Evolutionary conservation across 2,888 invertebrate species (phyloP), one percentile per base, ranked within the genome.

Genomic region (Cryptocephalus primarius): DNA sequence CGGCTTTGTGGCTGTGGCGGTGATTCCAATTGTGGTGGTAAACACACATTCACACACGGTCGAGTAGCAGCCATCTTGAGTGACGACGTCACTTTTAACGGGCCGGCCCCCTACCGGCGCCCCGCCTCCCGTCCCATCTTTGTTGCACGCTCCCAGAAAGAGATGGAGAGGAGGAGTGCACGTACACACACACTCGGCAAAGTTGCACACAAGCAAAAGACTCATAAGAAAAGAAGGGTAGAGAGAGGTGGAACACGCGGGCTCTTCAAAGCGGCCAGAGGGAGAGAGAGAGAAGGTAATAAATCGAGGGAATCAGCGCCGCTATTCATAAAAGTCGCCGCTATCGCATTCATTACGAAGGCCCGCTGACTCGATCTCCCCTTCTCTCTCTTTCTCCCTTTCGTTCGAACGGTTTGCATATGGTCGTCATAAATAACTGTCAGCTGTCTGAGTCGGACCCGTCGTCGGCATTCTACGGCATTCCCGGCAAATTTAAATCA

Each of bases 61-160:
- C 2, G 41, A 34, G 22, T 49, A 53, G 58, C 65, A 73, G 74
- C 75, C 75, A 75, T 75, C 73, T 75, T 75, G 71, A 68, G 66
- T 65, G 61, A 65, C 70, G 69, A 72, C 73, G 72, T 74, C 73
- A 74, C 71, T 70, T 69, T 65, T 67, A 38, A 66, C 69, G 70
- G 71, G 67, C 74, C 74, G 69, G 71, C 74, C 74, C 72, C 72
- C 72, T 68, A 58, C 59, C 65, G 62, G 68, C 69, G 64, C 74
- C 72, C 74, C 75, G 71, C 70, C 64, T 66, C 61, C 49, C 50
- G 52, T 48, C 48, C 55, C 56, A 53, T 58, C 55, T 58, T 58
- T 56, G 51, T 52, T 47, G 32, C 47, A 44, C 49, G 47, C 31
- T 32, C n/a, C 36, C 36, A 36, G 36, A 36, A 12, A n/a, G 36